A percentile compares a stretch with the other conserved stretches of the same genome.
Evolutionary conservation across 2,888 invertebrate species (phyloP).

Genomic region (Platycheirus albimanus): DNA sequence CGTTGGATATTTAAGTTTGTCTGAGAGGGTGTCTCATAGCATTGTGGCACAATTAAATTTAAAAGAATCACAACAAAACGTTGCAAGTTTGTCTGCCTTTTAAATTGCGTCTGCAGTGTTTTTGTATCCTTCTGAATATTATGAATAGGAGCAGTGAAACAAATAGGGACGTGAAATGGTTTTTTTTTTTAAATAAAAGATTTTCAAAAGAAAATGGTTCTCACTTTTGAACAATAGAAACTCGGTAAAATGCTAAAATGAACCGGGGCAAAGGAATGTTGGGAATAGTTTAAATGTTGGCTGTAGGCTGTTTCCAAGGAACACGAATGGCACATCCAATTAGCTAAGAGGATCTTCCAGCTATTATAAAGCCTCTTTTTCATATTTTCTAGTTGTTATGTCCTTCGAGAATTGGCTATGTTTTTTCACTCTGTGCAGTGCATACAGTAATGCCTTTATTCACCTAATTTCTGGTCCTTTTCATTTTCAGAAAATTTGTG

Average conservation of each 20-base stretch:
- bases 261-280: background rate
- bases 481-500: background rate
- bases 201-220: background rate
- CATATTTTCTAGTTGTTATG: background rate
- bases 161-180: background rate
- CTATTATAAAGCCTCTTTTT: background rate
- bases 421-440: background rate
- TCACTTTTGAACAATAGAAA: background rate
- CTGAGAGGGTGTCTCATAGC: too few species aligned
- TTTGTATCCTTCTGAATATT: background rate
- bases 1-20: too few species aligned
- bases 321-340: background rate
- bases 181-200: background rate
- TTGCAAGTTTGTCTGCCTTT: background rate
- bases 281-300: background rate
- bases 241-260: too few species aligned
- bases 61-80: background rate
- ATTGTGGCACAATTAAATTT: too few species aligned
- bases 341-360: background rate
- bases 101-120: background rate
- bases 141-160: background rate
- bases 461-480: conserved; percentile 20
- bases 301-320: background rate
- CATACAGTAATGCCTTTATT: background rate
- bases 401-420: background rate